These are phyloP conservation scores for Penaeus japonicus DNA, from an alignment of 1,140 invertebrate genomes.

Conservation along the genomic window DNA sequence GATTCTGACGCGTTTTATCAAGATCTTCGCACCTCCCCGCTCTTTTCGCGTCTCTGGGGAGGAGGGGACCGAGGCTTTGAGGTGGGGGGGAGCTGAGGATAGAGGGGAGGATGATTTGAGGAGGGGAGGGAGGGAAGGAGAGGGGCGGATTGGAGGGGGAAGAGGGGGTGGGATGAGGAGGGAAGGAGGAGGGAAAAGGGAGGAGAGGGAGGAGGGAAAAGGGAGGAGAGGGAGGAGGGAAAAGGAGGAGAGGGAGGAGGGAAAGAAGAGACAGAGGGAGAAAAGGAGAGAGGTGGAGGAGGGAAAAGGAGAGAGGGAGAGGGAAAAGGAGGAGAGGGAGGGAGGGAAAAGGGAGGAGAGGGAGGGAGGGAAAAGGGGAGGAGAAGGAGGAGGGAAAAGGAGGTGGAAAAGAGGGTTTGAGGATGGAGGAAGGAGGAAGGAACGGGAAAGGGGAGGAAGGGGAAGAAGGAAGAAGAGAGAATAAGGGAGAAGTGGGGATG, in stretches of 20 bases:
- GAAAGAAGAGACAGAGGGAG: neutral
- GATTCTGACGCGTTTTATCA: conserved; percentile 50
- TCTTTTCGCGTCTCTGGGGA: neutral
- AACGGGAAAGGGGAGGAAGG: no score
- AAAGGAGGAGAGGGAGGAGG: neutral
- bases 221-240: neutral
- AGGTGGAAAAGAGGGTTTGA: no score
- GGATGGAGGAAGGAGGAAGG: no score
- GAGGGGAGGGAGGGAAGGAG: neutral
- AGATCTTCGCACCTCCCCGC: conserved; percentile 48
- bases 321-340: no score
- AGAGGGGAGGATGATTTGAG: neutral
- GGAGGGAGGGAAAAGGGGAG: no score
- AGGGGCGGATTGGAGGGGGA: neutral
- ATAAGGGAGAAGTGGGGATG: no score
- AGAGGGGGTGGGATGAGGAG: neutral
- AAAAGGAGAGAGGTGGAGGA: no score
- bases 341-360: no score
- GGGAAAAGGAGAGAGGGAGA: no score
- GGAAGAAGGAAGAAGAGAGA: no score
- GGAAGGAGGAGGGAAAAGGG: neutral
- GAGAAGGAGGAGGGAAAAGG: no score
- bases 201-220: neutral
- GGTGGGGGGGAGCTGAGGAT: neutral
- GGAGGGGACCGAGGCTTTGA: neutral